Evolutionary conservation across 2,797 vertebrate genomes (phyloP), one percentile per base, ranked within the genome.

Genomic region (Manis pentadactyla): DNA sequence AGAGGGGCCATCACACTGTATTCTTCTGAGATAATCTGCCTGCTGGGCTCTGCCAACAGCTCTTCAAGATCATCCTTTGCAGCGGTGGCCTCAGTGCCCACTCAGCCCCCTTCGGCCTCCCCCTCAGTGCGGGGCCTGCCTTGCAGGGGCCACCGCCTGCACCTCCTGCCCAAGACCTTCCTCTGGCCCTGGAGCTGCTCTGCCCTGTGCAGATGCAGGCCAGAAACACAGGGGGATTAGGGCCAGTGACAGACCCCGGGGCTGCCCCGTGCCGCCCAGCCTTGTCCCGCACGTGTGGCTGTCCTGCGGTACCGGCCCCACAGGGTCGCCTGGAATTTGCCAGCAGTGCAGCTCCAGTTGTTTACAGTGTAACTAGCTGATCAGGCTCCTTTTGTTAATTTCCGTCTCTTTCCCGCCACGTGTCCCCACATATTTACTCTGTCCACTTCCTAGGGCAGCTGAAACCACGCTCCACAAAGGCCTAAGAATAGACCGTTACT

Each of bases 211-310:
- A 12, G 10, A 51, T 57, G 66, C 18, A 23, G 0, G 19, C 37
- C 10, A 27, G 66, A 15, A 0, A 27, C 0, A 3, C 39, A 8
- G 19, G 25, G 34, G n/a, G 17, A 2, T 14, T 15, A 37, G 5
- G 0, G 0, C 42, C 27, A 4, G 27, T 7, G 19, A 37, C 63
- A 27, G 27, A 39, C 59, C 39, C 46, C 11, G 18, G 46, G 46
- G 46, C 46, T 46, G 46, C 46, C 46, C 46, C 12, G 46, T 46
- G 46, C 46, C 12, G 10, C 46, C 46, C 46, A 46, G 46, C 46
- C 71, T 29, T n/a, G 5, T 64, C 1, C 10, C 19, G 18, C 49
- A 5, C 5, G 25, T 5, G 21, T 27, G 57, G 13, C 31, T 4
- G n/a, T n/a, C 46, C 46, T 46, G 25, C 34, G 12, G 42, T 31